These are phyloP conservation scores for Chrysolina oricalcia DNA, from an alignment of 2,888 invertebrate genomes.

Conservation along the genomic window DNA sequence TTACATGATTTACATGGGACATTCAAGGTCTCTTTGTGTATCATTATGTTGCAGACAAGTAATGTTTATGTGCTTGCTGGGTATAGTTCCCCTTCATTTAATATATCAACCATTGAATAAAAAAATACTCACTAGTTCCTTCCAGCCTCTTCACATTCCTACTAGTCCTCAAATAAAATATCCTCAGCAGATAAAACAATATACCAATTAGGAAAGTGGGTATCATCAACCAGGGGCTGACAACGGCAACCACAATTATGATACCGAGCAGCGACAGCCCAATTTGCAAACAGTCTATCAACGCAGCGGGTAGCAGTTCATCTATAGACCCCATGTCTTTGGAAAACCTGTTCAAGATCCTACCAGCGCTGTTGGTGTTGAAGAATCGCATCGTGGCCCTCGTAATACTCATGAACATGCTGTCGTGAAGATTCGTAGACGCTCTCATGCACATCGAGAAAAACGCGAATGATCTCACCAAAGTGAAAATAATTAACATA, in stretches of 20 bases:
- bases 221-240: constrained; percentile 81
- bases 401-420: constrained; percentile 74
- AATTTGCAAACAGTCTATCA: constrained; percentile 75
- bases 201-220: constrained; percentile 79
- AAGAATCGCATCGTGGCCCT: constrained; percentile 80
- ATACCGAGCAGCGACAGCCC: constrained; percentile 81
- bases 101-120: background rate
- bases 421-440: constrained; percentile 75
- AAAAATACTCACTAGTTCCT: constrained; percentile 77
- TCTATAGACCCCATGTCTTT: constrained; percentile 80
- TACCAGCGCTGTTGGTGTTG: constrained; percentile 78
- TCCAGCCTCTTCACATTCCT: constrained; percentile 83
- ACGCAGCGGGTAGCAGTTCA: constrained; percentile 72
- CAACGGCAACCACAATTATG: constrained; percentile 80
- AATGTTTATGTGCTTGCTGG: no score
- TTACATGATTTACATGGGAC: no score
- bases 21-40: no score
- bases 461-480: constrained; percentile 73
- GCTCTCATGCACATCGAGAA: constrained; percentile 75
- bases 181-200: constrained; percentile 79
- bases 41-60: no score
- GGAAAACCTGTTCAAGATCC: constrained; percentile 80
- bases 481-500: constrained; percentile 69
- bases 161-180: constrained; percentile 83
- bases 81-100: background rate